Evolutionary conservation across 2,113 vertebrate genomes (phyloP).

Genomic region (Solea senegalensis): DNA sequence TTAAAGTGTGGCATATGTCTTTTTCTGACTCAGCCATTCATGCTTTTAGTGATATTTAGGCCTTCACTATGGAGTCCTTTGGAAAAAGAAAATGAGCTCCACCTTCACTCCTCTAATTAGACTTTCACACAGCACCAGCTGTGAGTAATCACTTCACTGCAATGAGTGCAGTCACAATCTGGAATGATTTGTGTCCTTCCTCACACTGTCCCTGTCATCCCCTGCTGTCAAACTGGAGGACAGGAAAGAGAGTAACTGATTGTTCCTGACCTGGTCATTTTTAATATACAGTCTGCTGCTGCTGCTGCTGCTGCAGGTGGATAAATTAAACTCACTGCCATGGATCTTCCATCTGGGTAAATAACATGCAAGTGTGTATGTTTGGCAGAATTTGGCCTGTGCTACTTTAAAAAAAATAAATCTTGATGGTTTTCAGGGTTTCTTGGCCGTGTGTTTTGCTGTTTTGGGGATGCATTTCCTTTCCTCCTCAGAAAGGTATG

Average conservation of each 20-base stretch:
- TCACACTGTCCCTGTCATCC: neutral
- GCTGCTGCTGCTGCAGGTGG: slow-evolving; percentile 2
- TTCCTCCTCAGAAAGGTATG: slow-evolving; percentile 47
- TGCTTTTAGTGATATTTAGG: neutral
- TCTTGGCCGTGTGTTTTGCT: slow-evolving; percentile 47
- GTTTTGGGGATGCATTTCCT: slow-evolving; percentile 40
- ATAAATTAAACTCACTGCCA: slow-evolving; percentile 24
- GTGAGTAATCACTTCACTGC: slow-evolving; percentile 33
- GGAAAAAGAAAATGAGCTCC: neutral
- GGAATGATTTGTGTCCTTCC: neutral
- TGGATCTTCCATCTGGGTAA: slow-evolving; percentile 60
- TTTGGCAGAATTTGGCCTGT: accelerated
- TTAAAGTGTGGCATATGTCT: neutral
- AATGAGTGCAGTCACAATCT: neutral
- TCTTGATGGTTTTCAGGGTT: slow-evolving; percentile 29
- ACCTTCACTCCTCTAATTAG: slow-evolving; percentile 26
- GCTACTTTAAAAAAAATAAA: neutral
- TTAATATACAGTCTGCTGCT: slow-evolving; percentile 18
- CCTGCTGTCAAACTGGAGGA: neutral
- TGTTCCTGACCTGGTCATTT: neutral
- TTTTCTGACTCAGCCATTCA: neutral
- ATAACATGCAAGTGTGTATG: neutral
- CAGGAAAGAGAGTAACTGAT: slow-evolving; percentile 11
- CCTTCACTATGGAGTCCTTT: neutral
- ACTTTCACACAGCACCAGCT: slow-evolving; percentile 50